Evolutionary conservation across 2,113 vertebrate species (phyloP), one percentile per base, ranked within the genome.

Genomic region (Labrus mixtus): DNA sequence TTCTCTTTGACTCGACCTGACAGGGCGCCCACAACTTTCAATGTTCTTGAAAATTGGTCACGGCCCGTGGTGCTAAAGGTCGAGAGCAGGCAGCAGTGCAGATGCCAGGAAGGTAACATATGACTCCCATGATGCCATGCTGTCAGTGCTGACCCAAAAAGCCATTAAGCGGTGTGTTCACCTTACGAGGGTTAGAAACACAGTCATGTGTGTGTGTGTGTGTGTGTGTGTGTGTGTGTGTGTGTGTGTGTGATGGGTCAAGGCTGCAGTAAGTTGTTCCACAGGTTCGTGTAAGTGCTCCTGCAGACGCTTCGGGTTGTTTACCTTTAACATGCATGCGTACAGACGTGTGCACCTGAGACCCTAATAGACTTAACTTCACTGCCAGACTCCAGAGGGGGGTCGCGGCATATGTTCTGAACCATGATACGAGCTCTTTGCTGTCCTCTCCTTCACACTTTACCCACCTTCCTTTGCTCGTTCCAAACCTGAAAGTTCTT

Each of bases 21-120:
- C 6, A n/a, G 19, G 62, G 48, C 78, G 46, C 48, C 53, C 61
- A 23, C 51, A 68, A 36, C 57, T 33, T 72, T 16, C 57, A 60
- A 39, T 58, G 68, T 41, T 76, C 62, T 72, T 53, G n/a, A 66
- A 78, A 84, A 73, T 15, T 69, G 75, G 67, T 63, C 66, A 57
- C 69, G 43, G 54, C 77, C 25, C 33, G 45, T 36, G 50, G 23
- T 83, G 86, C 79, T 6, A 85, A 76, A 89, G 87, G 90, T 93
- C 87, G 92, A 89, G 91, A 90, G 68, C 70, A 65, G 72, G 86
- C 75, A 56, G 78, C 74, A 64, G 59, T 66, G 62, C 85, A 87
- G 83, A 90, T 39, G 89, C 90, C 90, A 89, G 71, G 61, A 82
- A 82, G 75, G 78, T 91, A 84, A 92, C 84, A 70, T 88, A 84